Conservation (phyloP, 2,797 vertebrate genomes). For the Chrysocyon brachyurus region DNA sequence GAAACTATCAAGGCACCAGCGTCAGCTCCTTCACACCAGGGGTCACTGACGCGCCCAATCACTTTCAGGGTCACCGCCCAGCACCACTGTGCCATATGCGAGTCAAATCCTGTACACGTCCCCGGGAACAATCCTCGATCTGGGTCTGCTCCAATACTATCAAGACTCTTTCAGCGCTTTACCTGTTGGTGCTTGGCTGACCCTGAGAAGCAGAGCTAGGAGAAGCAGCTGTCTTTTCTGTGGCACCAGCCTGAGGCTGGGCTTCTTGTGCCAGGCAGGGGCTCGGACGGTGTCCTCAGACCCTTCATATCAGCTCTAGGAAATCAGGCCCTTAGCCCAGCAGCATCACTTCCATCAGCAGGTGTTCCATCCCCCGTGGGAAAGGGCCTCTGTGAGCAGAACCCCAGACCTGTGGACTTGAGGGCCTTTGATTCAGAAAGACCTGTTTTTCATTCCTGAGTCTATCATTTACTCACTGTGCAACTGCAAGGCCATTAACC, state of each 20-base stretch:
- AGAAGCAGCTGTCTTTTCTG: background rate
- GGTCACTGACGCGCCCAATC: background rate
- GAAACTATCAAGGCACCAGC: background rate
- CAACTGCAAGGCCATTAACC: background rate
- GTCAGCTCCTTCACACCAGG: background rate
- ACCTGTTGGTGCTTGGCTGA: conserved; percentile 65
- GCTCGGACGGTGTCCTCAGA: background rate
- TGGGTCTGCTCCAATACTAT: conserved; percentile 63
- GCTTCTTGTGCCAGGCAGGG: background rate
- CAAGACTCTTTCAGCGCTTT: background rate
- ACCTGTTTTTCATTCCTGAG: background rate
- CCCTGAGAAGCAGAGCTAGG: conserved; percentile 16
- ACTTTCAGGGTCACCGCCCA: background rate
- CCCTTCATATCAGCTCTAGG: background rate
- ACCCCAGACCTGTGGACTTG: background rate
- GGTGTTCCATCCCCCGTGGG: background rate
- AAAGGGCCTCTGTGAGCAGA: background rate
- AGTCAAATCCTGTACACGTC: conserved; percentile 50
- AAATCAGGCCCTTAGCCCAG: background rate
- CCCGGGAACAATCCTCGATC: conserved; percentile 31
- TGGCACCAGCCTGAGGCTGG: background rate
- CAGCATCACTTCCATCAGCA: background rate
- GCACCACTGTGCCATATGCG: background rate
- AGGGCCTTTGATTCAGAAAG: background rate
- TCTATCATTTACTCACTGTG: background rate